Percentiles rank a stretch among this genome's conserved stretches.
These are phyloP conservation scores for Scaptodrosophila lebanonensis DNA, from an alignment of 1,140 invertebrate genomes.

Conservation along the genomic window DNA sequence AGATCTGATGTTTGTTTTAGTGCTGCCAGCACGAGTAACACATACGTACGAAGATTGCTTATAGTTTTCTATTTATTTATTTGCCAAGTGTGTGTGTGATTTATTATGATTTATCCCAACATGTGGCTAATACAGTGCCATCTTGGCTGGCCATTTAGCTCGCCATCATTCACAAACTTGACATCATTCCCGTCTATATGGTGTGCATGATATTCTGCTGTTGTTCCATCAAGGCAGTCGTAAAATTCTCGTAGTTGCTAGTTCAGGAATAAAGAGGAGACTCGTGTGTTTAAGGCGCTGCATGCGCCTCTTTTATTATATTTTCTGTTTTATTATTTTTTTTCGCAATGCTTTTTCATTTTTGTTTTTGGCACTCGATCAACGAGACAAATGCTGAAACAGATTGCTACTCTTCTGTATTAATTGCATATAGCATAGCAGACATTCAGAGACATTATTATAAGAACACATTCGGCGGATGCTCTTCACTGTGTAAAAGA, in stretches of 20 bases:
- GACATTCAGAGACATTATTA: conserved; percentile 8
- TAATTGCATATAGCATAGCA: conserved; percentile 11
- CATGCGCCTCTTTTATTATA: conserved; percentile 35
- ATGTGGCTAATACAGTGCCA: conserved; percentile 29
- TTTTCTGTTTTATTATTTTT: conserved; percentile 26
- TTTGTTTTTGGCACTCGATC: conserved; percentile 40
- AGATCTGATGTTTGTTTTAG: conserved; percentile 39
- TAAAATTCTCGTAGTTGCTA: no score
- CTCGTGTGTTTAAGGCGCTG: no score
- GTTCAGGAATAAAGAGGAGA: no score
- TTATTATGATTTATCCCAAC: conserved; percentile 60
- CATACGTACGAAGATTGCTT: not conserved
- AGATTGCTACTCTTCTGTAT: conserved; percentile 22
- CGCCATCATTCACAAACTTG: conserved; percentile 45
- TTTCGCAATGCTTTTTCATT: no score
- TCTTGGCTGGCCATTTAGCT: conserved; percentile 10
- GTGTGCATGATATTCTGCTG: conserved; percentile 36
- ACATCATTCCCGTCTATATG: conserved; percentile 5
- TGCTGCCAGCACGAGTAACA: conserved; percentile 6
- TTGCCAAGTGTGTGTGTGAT: conserved; percentile 50
- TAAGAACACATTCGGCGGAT: no score
- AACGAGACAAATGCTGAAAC: conserved; percentile 36
- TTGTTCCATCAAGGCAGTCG: no score
- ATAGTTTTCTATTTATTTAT: conserved; percentile 32
- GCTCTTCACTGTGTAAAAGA: no score